These are phyloP conservation scores for Acleris laterana DNA, from an alignment of 2,888 invertebrate species.

Conservation along the genomic window DNA sequence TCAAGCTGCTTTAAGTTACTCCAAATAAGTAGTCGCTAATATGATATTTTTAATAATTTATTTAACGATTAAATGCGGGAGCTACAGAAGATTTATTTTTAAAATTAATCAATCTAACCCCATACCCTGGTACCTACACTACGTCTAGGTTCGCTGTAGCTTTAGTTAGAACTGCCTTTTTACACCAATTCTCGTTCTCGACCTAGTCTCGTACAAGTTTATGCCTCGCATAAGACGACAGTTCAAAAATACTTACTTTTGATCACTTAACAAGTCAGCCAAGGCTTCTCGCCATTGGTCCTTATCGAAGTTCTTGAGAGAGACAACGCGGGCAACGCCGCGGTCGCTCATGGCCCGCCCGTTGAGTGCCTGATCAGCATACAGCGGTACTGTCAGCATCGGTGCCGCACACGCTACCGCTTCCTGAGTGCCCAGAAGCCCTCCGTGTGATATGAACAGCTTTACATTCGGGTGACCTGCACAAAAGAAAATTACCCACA, in stretches of 20 bases:
- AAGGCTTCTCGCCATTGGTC: slow-evolving; percentile 66
- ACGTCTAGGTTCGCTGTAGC: too few relatives aligned
- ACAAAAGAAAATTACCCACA: slow-evolving; percentile 19
- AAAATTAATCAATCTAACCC: too few relatives aligned
- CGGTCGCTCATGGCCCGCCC: slow-evolving; percentile 76
- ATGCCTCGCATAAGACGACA: background rate
- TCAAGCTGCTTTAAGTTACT: too few relatives aligned
- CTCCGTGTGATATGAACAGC: slow-evolving; percentile 86
- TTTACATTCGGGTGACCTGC: slow-evolving; percentile 82
- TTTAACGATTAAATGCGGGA: too few relatives aligned
- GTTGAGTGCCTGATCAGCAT: slow-evolving; percentile 82
- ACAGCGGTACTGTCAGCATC: slow-evolving; percentile 80
- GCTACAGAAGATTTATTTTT: too few relatives aligned
- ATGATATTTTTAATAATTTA: too few relatives aligned
- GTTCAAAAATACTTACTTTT: slow-evolving; percentile 62
- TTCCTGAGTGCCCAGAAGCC: slow-evolving; percentile 85
- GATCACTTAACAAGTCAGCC: slow-evolving; percentile 68
- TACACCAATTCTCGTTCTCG: too few relatives aligned
- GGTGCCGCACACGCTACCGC: slow-evolving; percentile 83
- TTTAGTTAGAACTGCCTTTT: too few relatives aligned
- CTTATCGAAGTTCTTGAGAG: slow-evolving; percentile 60
- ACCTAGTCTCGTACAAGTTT: background rate
- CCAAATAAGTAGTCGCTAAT: too few relatives aligned
- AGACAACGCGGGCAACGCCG: slow-evolving; percentile 74
- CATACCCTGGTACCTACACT: too few relatives aligned